Base-by-base conservation (phyloP, 2,797 vertebrate genomes). In the Xiphophorus birchmanni region DNA sequence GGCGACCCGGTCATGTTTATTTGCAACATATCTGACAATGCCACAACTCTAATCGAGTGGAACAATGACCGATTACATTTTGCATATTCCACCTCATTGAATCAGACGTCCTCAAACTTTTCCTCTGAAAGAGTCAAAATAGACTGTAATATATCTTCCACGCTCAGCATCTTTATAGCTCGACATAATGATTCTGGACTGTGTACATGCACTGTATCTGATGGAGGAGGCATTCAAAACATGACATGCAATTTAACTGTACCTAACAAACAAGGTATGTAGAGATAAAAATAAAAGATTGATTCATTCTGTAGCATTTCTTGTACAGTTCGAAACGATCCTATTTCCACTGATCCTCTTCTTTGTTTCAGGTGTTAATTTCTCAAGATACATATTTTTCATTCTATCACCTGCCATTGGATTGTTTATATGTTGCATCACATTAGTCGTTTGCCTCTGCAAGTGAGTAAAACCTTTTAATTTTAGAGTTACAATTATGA, bases 131-230 rank as follows among this genome's bases (percentile, higher is more conserved):
- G 76, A 76, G 0, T 88, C 42, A 77, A 0, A 47, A 78, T 87
- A 76, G 60, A 87, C 17, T 0, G 0, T 23, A 48, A 35, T 11
- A 35, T 7, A 8, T 35, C 52, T 29, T n/a, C 23, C 56, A 35
- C 17, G 15, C 35, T 87, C 0, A 82, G 0, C 17, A 86, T 93
- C 75, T n/a, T 0, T 23, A n/a, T 75, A 23, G 73, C 56, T 82
- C 80, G 89, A 15, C 4, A 48, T 75, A 44, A 86, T 0, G 88
- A 94, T 60, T n/a, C 54, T 83, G 92, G 91, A 75, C 44, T 82
- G 40, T 93, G 91, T 73, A 71, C 0, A 35, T 92, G 91, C 84
- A 0, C 0, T 0, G 2, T 84, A 26, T 0, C 0, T 73, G 0
- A 0, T 0, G 0, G 0, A 56, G 54, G 1, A 56, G 54, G 26